phyloP scores from a whole-genome alignment of 2,113 vertebrate species.

The Chiloscyllium plagiosum region DNA sequence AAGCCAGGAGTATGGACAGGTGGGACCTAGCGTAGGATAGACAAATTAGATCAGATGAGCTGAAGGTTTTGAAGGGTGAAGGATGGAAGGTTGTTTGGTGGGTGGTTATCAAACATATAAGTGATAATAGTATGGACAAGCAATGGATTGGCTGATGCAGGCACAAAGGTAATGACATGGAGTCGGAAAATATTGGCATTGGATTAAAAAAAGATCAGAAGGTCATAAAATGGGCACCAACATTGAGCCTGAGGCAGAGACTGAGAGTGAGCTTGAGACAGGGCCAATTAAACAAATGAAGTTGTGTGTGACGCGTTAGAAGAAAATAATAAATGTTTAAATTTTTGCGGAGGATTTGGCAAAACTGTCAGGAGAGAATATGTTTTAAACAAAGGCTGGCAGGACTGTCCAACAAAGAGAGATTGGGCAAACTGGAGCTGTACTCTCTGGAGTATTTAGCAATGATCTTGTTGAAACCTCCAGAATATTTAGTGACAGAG shows the following conservation, averaged over 20 bases:
- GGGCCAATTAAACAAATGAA: background rate
- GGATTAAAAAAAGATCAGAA: background rate
- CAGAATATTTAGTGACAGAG: too few species aligned
- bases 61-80: background rate
- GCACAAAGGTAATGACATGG: background rate
- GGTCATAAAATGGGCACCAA: background rate
- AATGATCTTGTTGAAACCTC: too few species aligned
- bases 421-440: too few species aligned
- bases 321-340: too few species aligned
- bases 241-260: too few species aligned
- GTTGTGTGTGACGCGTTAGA: background rate
- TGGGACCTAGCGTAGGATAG: background rate
- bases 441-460: too few species aligned
- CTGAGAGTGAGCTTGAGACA: background rate
- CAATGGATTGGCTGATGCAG: background rate
- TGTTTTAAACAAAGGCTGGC: too few species aligned
- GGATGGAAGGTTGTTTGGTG: background rate
- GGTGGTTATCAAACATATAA: background rate
- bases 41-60: background rate
- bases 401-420: too few species aligned
- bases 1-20: background rate
- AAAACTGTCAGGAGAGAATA: background rate
- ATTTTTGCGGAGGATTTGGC: too few species aligned
- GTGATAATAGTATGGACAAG: too few species aligned
- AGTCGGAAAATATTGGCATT: background rate